Base-by-base conservation (phyloP, 2,797 vertebrate species). In the Crocodylus rhombifer region DNA sequence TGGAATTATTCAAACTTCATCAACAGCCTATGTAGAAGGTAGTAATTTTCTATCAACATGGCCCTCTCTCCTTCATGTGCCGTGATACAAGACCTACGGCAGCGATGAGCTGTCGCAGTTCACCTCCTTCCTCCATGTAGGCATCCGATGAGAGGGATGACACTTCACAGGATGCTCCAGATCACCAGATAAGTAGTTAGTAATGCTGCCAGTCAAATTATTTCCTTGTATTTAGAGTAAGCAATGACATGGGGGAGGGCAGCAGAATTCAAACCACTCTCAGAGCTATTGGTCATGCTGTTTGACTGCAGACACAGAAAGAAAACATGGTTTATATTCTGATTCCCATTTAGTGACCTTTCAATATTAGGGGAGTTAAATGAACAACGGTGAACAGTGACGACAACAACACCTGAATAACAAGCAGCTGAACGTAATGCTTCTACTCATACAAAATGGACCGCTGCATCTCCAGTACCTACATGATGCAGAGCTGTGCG, bases 361-460 rank as follows among this genome's bases (percentile, higher is more conserved):
- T 93, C 93, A 95, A 91, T 97, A 92, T 90, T 3, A 78, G 79
- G 81, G 77, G 84, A 89, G 95, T 83, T 97, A 95, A 94, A 74
- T 94, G 95, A 79, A 51, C 10, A 11, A 51, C 42, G 9, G 10
- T 51, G 87, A 94, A 42, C 7, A 62, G 83, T 51, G 88, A 20
- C 0, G 84, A 77, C 83, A 80, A 4, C 2, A 56, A 91, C 56
- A 74, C 79, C 85, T 65, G 85, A 91, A 90, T 14, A 77, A 94
- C 74, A 89, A 93, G 88, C 93, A 94, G 61, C 92, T 60, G 73
- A 51, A 51, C 9, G 42, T 11, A 51, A 61, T 0, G 8, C 60
- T 95, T 62, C 81, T n/a, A 85, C 87, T 95, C 69, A 84, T 65
- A 62, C 15, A 77, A 73, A 80, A 28, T 1, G 1, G 60, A 57